Percentiles rank a stretch among this genome's conserved stretches.
These are phyloP conservation scores for Phasia obesa DNA, from an alignment of 2,888 invertebrate genomes.

Conservation along the genomic window DNA sequence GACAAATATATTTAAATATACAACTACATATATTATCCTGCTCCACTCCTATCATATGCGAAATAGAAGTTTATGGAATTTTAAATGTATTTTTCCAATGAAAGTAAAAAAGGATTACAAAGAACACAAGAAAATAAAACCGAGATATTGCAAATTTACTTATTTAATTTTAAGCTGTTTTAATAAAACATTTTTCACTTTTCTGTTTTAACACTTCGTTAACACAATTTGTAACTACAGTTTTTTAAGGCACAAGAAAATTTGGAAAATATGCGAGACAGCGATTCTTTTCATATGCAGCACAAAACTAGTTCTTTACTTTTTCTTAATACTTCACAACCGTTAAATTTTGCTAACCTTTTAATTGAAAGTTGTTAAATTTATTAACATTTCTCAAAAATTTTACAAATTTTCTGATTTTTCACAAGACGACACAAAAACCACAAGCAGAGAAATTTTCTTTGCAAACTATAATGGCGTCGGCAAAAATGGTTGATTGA, in stretches of 20 bases:
- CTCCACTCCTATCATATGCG: conserved; percentile 62
- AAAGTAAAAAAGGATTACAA: neutral
- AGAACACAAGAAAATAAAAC: conserved; percentile 1
- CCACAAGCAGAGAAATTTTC: conserved; percentile 77
- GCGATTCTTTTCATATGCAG: conserved; percentile 45
- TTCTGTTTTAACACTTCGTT: too few species aligned
- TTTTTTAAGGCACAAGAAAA: conserved; percentile 7
- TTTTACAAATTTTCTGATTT: conserved; percentile 71
- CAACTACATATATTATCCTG: conserved; percentile 49
- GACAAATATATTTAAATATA: conserved; percentile 38
- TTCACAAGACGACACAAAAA: conserved; percentile 73
- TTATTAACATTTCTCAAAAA: conserved; percentile 36
- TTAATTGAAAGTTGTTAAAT: conserved; percentile 15
- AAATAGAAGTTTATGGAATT: conserved; percentile 46
- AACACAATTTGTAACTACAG: too few species aligned
- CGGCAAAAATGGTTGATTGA: conserved; percentile 79
- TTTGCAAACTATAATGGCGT: conserved; percentile 81
- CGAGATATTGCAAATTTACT: too few species aligned
- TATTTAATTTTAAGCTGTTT: too few species aligned
- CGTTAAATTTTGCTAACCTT: conserved; percentile 18
- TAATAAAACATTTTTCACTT: neutral
- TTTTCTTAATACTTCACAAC: neutral
- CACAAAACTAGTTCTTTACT: neutral
- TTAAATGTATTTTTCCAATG: conserved; percentile 33
- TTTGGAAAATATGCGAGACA: conserved; percentile 53